A percentile compares a stretch with the other conserved stretches of the same genome.
phyloP scores from a whole-genome alignment of 2,888 invertebrate species.

The Pemphredon lugubris region DNA sequence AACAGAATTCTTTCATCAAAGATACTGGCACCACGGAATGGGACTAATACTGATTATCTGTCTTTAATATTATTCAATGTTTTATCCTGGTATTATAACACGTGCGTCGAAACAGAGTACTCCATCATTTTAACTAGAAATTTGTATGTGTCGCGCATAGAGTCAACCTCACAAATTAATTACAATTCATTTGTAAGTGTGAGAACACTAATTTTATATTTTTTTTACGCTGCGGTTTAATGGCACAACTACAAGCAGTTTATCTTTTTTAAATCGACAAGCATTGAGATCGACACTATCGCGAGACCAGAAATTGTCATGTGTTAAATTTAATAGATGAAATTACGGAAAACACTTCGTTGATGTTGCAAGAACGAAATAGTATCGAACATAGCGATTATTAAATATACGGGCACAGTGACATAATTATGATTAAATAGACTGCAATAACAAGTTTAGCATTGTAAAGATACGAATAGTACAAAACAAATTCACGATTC shows the following conservation, averaged over 20 bases:
- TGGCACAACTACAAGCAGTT: no score
- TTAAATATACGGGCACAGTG: slow-evolving; percentile 6
- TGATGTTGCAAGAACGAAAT: no score
- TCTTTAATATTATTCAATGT: not conserved
- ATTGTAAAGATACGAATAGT: slow-evolving; percentile 13
- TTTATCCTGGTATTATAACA: not conserved
- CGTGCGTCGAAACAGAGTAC: not conserved
- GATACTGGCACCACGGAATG: slow-evolving; percentile 1
- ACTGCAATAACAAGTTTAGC: slow-evolving; percentile 8
- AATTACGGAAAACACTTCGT: no score
- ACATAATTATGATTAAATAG: not conserved
- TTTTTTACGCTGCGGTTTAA: not conserved
- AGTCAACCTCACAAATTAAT: slow-evolving; percentile 16
- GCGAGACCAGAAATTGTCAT: no score
- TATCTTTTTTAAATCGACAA: no score
- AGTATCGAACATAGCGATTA: no score
- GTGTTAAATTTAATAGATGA: no score
- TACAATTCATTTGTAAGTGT: not conserved
- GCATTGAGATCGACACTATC: no score
- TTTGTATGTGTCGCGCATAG: slow-evolving; percentile 8
- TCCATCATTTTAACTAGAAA: not conserved
- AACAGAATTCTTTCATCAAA: not conserved
- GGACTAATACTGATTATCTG: not conserved
- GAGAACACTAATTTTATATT: not conserved
- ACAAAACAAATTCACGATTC: slow-evolving; percentile 22